phyloP scores from a whole-genome alignment of 2,888 invertebrate species.

The Campaea margaritaria region DNA sequence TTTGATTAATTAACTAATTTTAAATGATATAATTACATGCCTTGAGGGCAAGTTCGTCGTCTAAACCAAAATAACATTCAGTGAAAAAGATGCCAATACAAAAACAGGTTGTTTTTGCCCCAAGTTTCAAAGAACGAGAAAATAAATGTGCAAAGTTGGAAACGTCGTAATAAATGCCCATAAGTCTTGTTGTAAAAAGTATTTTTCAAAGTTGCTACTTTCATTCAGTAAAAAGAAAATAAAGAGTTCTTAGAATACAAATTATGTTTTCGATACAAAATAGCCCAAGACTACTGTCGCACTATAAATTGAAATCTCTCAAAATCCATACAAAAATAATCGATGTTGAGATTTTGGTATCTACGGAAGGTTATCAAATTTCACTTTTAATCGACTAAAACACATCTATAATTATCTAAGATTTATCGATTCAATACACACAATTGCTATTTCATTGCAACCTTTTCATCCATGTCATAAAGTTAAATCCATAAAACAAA shows the following conservation, averaged over 20 bases:
- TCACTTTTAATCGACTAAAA: too few relatives aligned
- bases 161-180: constrained; percentile 35
- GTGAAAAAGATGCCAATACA: constrained; percentile 36
- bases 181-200: constrained; percentile 30
- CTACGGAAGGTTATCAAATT: too few relatives aligned
- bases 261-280: neutral
- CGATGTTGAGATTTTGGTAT: too few relatives aligned
- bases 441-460: neutral
- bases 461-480: neutral
- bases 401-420: too few relatives aligned
- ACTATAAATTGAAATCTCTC: too few relatives aligned
- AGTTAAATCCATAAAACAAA: neutral
- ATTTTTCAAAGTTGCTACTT: constrained; percentile 13
- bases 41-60: constrained; percentile 1
- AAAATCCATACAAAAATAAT: too few relatives aligned
- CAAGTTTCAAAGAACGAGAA: constrained; percentile 31
- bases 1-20: constrained; percentile 2
- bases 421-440: too few relatives aligned
- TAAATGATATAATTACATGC: constrained; percentile 8
- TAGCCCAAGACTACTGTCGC: too few relatives aligned
- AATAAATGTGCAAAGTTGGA: constrained; percentile 42
- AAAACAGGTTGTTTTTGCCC: constrained; percentile 39
- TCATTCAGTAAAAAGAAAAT: constrained; percentile 8
- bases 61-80: constrained; percentile 16
- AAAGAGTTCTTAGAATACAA: neutral